Conservation (phyloP, 2,888 invertebrate species). For the Lasioglossum marginatum region DNA sequence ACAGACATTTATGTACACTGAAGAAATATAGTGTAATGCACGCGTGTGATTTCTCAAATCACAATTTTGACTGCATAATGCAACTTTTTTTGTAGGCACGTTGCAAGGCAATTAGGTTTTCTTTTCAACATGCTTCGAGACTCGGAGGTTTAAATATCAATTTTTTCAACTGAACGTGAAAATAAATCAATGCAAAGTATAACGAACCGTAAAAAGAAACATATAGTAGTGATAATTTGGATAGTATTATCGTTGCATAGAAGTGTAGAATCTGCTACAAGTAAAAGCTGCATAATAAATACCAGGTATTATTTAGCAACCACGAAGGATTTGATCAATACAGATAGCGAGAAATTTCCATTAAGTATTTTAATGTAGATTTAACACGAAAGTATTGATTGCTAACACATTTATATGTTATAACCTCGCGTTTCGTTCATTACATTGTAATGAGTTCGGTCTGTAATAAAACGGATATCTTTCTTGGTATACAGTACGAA, state of each 20-base stretch:
- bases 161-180: not conserved
- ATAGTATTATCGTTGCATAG: constrained; percentile 12
- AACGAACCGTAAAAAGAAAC: not conserved
- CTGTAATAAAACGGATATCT: constrained; percentile 35
- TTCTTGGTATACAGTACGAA: constrained; percentile 9
- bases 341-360: constrained; percentile 20
- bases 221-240: not conserved
- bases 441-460: constrained; percentile 9
- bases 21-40: constrained; percentile 46
- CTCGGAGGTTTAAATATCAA: constrained; percentile 7
- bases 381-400: constrained; percentile 2
- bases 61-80: constrained; percentile 61
- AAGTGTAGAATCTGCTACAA: constrained; percentile 31
- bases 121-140: constrained; percentile 15
- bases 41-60: constrained; percentile 29
- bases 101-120: constrained; percentile 59
- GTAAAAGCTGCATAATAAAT: constrained; percentile 68
- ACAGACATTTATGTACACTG: constrained; percentile 57
- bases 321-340: constrained; percentile 36
- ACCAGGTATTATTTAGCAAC: constrained; percentile 47
- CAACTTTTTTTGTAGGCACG: constrained; percentile 67
- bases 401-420: constrained; percentile 15
- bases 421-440: constrained; percentile 21
- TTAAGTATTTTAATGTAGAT: constrained; percentile 8
- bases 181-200: constrained; percentile 1